Evolutionary conservation across 2,797 vertebrate genomes (phyloP).

Genomic region (Tadarida brasiliensis): DNA sequence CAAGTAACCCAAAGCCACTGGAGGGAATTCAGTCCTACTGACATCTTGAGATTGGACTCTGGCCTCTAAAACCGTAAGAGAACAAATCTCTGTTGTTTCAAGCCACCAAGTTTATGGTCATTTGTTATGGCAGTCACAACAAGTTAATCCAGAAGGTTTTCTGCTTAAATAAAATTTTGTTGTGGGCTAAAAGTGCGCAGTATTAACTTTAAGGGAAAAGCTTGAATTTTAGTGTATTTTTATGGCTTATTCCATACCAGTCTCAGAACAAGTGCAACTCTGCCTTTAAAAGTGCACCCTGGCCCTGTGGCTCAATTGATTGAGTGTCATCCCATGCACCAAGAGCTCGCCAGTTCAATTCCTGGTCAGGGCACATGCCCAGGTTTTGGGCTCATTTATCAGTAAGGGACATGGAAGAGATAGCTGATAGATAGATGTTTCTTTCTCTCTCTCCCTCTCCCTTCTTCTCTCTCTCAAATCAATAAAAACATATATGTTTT

Average conservation of each 20-base stretch:
- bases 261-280: not conserved
- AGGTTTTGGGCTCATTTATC: too few species aligned
- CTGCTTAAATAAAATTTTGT: slow-evolving; percentile 20
- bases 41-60: not conserved
- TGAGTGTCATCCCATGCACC: too few species aligned
- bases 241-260: not conserved
- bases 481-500: too few species aligned
- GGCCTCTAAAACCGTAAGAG: not conserved
- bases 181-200: not conserved
- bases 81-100: slow-evolving; percentile 8
- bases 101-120: not conserved
- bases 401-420: too few species aligned
- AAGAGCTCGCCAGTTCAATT: too few species aligned
- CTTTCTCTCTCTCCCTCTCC: too few species aligned
- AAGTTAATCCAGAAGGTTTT: not conserved
- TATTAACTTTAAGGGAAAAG: slow-evolving; percentile 47
- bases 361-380: too few species aligned
- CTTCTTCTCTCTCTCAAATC: too few species aligned
- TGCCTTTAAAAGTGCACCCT: slow-evolving; percentile 26
- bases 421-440: too few species aligned
- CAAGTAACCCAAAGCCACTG: not conserved
- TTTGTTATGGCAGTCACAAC: not conserved
- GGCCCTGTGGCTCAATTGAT: too few species aligned
- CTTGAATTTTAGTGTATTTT: not conserved
- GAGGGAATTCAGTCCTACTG: not conserved